Conservation (phyloP, 2,888 invertebrate species). For the Strigamia transsilvanica region DNA sequence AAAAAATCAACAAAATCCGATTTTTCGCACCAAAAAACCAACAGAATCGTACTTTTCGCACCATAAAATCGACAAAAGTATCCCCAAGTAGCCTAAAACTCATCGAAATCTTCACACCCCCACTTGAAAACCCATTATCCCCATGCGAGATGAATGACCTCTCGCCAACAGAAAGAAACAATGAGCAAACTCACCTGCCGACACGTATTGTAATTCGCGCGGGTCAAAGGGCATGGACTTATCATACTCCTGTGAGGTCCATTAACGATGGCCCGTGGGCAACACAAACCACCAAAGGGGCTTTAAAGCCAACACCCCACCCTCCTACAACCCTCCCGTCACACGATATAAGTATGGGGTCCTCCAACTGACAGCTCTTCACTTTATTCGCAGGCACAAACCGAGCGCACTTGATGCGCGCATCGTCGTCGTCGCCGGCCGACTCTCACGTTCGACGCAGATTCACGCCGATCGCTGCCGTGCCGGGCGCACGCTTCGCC, state of each 20-base stretch:
- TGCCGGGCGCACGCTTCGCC: slow-evolving; percentile 7
- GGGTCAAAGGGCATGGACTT: slow-evolving; percentile 36
- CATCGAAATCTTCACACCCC: background rate
- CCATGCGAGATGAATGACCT: background rate
- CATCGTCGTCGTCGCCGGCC: background rate
- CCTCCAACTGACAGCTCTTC: slow-evolving; percentile 16
- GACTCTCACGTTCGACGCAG: no score
- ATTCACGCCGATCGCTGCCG: background rate
- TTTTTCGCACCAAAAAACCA: no score
- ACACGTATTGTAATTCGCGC: background rate
- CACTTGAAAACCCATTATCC: slow-evolving; percentile 10
- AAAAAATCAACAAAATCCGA: no score
- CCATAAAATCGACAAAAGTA: no score
- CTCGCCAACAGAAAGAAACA: background rate
- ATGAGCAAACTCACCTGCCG: background rate
- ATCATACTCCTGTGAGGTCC: slow-evolving; percentile 33
- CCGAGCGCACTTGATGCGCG: slow-evolving; percentile 27
- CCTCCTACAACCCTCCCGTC: slow-evolving; percentile 30
- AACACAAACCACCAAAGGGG: slow-evolving; percentile 10
- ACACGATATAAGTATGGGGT: slow-evolving; percentile 18
- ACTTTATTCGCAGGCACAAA: slow-evolving; percentile 36
- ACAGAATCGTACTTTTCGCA: no score
- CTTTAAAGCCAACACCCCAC: background rate
- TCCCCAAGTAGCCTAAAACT: no score
- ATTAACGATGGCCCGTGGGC: slow-evolving; percentile 14